phyloP scores from a whole-genome alignment of 2,113 vertebrate genomes.

The Leptobrachium ailaonicum region DNA sequence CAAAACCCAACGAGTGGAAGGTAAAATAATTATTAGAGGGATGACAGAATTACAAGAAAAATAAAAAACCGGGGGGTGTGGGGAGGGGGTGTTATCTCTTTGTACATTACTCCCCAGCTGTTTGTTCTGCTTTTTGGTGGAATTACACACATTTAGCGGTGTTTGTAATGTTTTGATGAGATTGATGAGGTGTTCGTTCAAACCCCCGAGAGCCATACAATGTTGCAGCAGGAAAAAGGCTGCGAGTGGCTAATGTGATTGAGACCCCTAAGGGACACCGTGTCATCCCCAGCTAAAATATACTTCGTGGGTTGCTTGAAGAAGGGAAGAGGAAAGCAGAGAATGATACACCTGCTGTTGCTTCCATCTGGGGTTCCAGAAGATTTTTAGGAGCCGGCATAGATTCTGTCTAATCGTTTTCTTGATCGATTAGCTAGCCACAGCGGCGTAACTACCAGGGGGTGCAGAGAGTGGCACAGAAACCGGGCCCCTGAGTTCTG shows the following conservation, averaged over 20 bases:
- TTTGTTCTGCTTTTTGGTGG: background rate
- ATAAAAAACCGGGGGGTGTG: constrained; percentile 10
- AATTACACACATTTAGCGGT: background rate
- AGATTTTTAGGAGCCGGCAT: no score
- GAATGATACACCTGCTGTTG: background rate
- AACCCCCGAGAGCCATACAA: background rate
- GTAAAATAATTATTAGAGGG: constrained; percentile 27
- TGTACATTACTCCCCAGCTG: constrained; percentile 9
- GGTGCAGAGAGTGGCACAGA: no score
- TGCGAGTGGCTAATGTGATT: background rate
- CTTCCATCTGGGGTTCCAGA: no score
- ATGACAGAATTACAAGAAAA: constrained; percentile 14
- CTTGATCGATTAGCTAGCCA: no score
- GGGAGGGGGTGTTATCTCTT: background rate
- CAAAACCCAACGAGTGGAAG: constrained; percentile 22
- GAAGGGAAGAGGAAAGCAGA: background rate
- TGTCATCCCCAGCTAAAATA: background rate
- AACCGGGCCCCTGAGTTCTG: no score
- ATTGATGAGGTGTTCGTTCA: constrained; percentile 9
- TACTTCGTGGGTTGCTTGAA: background rate
- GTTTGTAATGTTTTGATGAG: constrained; percentile 5
- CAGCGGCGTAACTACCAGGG: no score
- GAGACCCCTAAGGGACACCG: background rate
- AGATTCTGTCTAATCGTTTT: no score
- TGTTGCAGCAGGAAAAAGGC: background rate